Base-by-base conservation (phyloP, 2,113 vertebrate species). In the Glaucidium brasilianum region DNA sequence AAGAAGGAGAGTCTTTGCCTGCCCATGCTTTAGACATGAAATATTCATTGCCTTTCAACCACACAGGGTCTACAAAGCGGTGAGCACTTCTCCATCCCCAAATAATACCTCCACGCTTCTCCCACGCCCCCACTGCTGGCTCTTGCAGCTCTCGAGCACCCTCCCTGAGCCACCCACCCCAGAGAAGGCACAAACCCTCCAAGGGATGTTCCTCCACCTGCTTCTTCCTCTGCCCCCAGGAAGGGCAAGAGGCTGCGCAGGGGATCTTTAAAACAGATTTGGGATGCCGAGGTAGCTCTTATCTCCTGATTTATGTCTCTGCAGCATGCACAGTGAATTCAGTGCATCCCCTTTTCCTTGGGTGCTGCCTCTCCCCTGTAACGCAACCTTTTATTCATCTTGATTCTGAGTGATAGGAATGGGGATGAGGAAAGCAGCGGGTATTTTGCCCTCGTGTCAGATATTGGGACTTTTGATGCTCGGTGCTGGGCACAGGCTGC, bases 1-100 rank as follows among this genome's bases (percentile, higher is more conserved):
- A 35, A 56, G 60, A 74, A 81, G 35, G 19, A 58, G 26, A 76
- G 21, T 45, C 55, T 77, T 59, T 34, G 12, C 49, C 80, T 85
- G 59, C 78, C 79, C 77, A 35, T 26, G 64, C 91, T 92, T 96
- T 83, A 75, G 85, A 93, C 75, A 89, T 96, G 95, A 97, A 98
- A 98, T 96, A 97, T 96, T 97, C 97, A 96, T 95, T 68, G 78
- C 59, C 55, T 59, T 86, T 76, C 88, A 75, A 13, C 45, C 45
- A 88, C 7, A n/a, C 22, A 20, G 89, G 74, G 91, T 45, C 92
- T 92, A 16, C 78, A 66, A 45, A 53, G 29, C 34, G 27, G 55
- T 5, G 27, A 79, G 45, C 17, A 3, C 60, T 32, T 69, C 64
- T 35, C 1, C 5, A 23, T 21, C 56, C 56, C 52, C 47, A 50